Evolutionary conservation across 2,888 invertebrate genomes (phyloP).

Genomic region (Zeuzera pyrina): DNA sequence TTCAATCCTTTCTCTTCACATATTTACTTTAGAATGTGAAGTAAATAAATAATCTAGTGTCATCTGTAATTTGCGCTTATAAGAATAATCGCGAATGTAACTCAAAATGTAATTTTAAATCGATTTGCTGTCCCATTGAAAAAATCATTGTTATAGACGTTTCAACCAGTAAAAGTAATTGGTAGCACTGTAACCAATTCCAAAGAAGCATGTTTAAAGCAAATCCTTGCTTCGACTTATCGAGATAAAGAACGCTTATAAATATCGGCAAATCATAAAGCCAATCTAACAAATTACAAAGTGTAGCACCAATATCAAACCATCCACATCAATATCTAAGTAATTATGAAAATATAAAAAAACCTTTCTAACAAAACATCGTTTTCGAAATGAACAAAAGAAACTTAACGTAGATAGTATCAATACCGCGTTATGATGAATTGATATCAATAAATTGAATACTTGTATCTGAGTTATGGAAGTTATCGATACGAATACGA

Average conservation of each 20-base stretch:
- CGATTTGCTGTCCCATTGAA: too few species aligned
- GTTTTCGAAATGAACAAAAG: conserved; percentile 20
- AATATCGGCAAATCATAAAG: background rate
- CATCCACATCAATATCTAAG: conserved; percentile 15
- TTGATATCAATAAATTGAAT: conserved; percentile 32
- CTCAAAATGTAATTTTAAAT: too few species aligned
- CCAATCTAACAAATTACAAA: conserved; percentile 10
- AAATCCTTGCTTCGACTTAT: too few species aligned
- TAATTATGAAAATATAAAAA: conserved; percentile 19
- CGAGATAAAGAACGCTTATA: background rate
- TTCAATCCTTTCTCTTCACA: too few species aligned
- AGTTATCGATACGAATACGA: conserved; percentile 39
- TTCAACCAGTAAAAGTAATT: too few species aligned
- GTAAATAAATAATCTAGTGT: too few species aligned
- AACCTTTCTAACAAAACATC: conserved; percentile 16
- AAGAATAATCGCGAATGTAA: too few species aligned
- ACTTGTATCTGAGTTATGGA: conserved; percentile 36
- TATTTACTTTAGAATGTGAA: too few species aligned
- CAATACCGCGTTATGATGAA: conserved; percentile 31
- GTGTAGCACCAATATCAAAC: conserved; percentile 13
- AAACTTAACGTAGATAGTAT: conserved; percentile 11
- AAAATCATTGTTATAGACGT: too few species aligned
- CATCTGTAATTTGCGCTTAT: too few species aligned
- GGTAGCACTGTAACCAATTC: too few species aligned
- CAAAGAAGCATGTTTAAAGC: too few species aligned